Evolutionary conservation across 2,113 vertebrate genomes (phyloP).

Genomic region (Chloroceryle aenea): DNA sequence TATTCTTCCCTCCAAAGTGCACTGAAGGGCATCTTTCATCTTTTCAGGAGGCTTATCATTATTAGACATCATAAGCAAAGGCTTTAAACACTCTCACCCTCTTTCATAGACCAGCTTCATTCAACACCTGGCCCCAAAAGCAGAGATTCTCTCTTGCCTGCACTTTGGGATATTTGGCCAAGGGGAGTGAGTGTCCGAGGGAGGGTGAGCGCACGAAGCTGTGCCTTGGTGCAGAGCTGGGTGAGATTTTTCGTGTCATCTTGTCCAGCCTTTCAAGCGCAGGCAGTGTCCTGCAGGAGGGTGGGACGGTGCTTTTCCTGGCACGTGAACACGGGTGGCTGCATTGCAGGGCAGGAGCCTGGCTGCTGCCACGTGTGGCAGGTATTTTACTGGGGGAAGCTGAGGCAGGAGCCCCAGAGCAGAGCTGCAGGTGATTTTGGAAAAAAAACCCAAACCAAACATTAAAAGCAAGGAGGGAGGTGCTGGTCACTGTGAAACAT

Average conservation of each 20-base stretch:
- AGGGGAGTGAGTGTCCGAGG: background rate
- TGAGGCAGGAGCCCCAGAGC: background rate
- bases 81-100: background rate
- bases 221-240: background rate
- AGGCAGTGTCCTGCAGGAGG: background rate
- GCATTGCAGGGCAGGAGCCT: fast-evolving
- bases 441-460: fast-evolving
- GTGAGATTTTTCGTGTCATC: background rate
- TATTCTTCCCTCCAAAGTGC: background rate
- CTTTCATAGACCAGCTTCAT: background rate
- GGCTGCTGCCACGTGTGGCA: fast-evolving
- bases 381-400: background rate
- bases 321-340: fast-evolving
- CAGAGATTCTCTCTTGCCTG: background rate
- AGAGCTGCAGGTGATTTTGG: background rate
- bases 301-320: background rate
- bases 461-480: background rate
- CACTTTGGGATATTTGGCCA: fast-evolving
- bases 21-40: slow-evolving; percentile 22
- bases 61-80: slow-evolving; percentile 5
- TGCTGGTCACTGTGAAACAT: background rate
- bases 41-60: slow-evolving; percentile 1
- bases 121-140: background rate
- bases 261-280: background rate
- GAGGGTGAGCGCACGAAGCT: fast-evolving